Evolutionary conservation across 2,888 invertebrate genomes (phyloP), one percentile per base, ranked within the genome.

Genomic region (Spodoptera picta): DNA sequence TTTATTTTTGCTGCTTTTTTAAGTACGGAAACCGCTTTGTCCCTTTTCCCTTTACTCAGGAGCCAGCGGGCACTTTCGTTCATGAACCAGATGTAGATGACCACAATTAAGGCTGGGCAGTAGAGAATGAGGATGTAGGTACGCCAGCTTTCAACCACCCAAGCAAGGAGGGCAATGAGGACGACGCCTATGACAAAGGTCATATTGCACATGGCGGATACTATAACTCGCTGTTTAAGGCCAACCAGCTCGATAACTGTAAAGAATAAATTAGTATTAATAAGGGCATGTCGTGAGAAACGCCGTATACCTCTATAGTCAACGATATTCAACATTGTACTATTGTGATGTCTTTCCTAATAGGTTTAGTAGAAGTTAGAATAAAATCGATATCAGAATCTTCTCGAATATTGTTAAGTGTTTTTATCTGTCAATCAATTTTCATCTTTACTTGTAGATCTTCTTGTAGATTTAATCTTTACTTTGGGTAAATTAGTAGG

Each of bases 41-140:
- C 95, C 71, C 95, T 92, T 79, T 96, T 95, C 4, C 96, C 96
- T 84, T 97, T 96, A 57, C 96, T 96, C 41, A 97, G 90, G 5
- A 98, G 94, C 98, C 98, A 98, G 78, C 98, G 94, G 10, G 97
- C 95, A 69, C 97, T 97, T 89, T 97, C 97, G 6, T 97, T 97
- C 83, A 97, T 94, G 65, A 97, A 90, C 96, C 97, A 97, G 55
- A 96, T 95, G 84, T 97, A 97, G n/a, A 95, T 84, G 14, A 97
- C 87, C 36, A 97, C 95, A 0, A 97, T 87, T 43, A 97, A 85
- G 0, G 96, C 96, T 0, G 98, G 98, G 2, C 95, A 90, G 87
- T 97, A 98, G 31, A 97, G 90, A 10, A 97, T 95, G 56, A 97
- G 92, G 74, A 97, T 93, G 70, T 97, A 94, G 27, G 95, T 92